These are phyloP conservation scores for Enteromius trimaculatus DNA, from an alignment of 2,797 vertebrate species.

Conservation along the genomic window DNA sequence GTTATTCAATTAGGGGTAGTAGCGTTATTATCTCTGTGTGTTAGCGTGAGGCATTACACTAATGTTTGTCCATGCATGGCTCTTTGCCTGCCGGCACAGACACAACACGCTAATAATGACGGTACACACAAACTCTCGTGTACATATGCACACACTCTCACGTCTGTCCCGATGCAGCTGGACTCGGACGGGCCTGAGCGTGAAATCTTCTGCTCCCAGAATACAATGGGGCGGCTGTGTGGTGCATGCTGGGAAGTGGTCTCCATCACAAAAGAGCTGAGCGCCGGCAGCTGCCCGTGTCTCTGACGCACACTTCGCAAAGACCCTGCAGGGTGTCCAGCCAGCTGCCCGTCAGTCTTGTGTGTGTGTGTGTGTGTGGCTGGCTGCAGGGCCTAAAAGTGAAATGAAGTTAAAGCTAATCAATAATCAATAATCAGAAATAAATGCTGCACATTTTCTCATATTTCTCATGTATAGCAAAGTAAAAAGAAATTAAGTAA, in stretches of 20 bases:
- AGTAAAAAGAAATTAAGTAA: neutral
- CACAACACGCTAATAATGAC: conserved; percentile 40
- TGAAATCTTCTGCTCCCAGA: conserved; percentile 80
- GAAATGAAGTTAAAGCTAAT: conserved; percentile 57
- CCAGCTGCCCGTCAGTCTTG: conserved; percentile 57
- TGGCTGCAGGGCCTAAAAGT: conserved; percentile 49
- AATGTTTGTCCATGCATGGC: conserved; percentile 60
- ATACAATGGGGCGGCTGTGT: conserved; percentile 85
- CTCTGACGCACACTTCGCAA: conserved; percentile 53
- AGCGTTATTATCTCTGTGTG: conserved; percentile 81
- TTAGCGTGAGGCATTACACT: conserved; percentile 64
- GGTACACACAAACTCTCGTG: conserved; percentile 16
- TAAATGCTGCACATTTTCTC: conserved; percentile 49
- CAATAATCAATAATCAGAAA: conserved; percentile 64
- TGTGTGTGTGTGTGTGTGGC: conserved; percentile 4
- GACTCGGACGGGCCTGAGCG: conserved; percentile 78
- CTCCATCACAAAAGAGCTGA: conserved; percentile 80
- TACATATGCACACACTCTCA: conserved; percentile 44
- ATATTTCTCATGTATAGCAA: neutral
- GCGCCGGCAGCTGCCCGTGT: conserved; percentile 88
- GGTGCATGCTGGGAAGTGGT: conserved; percentile 80
- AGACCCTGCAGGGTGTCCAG: conserved; percentile 65
- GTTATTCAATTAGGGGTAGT: conserved; percentile 78
- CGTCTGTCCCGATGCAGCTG: conserved; percentile 86
- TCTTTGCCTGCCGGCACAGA: conserved; percentile 43